Evolutionary conservation across 2,888 invertebrate genomes (phyloP).

Genomic region (Drosophila yooni): DNA sequence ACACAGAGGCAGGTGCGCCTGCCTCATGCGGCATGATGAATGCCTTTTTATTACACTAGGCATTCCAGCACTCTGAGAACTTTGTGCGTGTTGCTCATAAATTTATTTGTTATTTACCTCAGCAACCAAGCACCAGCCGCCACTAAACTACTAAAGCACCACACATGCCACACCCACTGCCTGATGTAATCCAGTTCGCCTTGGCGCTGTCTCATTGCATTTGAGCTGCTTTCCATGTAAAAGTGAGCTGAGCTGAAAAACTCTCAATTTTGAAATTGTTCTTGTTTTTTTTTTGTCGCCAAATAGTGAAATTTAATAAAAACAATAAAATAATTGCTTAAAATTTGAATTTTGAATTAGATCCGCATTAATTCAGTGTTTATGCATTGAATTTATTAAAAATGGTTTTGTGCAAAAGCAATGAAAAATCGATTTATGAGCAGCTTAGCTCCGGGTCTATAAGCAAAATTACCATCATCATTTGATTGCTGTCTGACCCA

Average conservation of each 20-base stretch:
- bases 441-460: background rate
- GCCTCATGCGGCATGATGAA: conserved; percentile 62
- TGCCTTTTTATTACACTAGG: conserved; percentile 58
- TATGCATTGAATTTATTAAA: background rate
- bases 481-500: background rate
- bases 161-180: background rate
- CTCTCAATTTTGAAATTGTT: background rate
- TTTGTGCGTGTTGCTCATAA: conserved; percentile 63
- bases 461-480: background rate
- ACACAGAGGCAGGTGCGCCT: conserved; percentile 23
- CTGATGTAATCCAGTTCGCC: background rate
- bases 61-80: conserved; percentile 26
- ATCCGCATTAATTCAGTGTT: background rate
- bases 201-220: background rate
- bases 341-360: background rate
- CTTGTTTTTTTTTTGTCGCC: background rate
- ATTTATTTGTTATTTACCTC: conserved; percentile 42
- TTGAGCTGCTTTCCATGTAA: background rate
- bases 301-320: background rate
- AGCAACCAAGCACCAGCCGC: background rate
- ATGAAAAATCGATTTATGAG: background rate
- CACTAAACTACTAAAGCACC: background rate
- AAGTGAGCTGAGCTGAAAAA: background rate
- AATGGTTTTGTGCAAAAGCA: background rate
- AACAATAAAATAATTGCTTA: background rate